Base-by-base conservation (phyloP, 2,888 invertebrate species). In the Agonopterix alstromeriana region DNA sequence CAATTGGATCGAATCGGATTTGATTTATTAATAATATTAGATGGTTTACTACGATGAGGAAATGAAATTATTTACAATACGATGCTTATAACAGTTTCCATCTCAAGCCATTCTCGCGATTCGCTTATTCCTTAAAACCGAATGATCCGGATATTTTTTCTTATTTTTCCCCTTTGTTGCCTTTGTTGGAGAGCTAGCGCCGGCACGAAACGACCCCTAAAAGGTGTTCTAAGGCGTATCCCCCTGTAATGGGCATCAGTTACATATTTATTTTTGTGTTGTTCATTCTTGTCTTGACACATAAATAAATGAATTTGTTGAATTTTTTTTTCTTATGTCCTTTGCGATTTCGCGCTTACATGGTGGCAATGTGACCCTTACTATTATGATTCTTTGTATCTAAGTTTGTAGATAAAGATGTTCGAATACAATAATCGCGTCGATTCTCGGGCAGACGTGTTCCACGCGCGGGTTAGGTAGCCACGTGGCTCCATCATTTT, bases 241-340 rank as follows among this genome's bases (percentile, higher is more conserved):
- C 64, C 69, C 7, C 68, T 66, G 72, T 77, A 77, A 81, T 80
- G 76, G 77, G 76, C 77, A 74, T 75, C 80, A 72, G 77, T 80
- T 82, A 85, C 80, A 86, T 87, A 86, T 87, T 86, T 86, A 88
- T 88, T 88, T 85, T 82, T 80, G 82, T 84, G 78, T 82, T 82
- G 64, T 77, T 71, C 82, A 84, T 85, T 86, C 82, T 77, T 75
- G 75, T 77, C 76, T 73, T 85, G 86, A 84, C 85, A 77, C 65
- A 66, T 82, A 82, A 84, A 83, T 84, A 84, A 81, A 82, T 84
- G 82, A 81, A 77, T 79, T 73, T 73, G 70, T 73, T 70, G 63
- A 61, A 65, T 66, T 77, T 60, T 48, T 74, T 73, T 75, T 67
- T 65, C 61, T 47, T 50, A 46, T 59, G 61, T 57, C 62, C 61